These are phyloP conservation scores for Psittacula cyanocephala DNA, from an alignment of 2,113 vertebrate genomes.

Conservation along the genomic window DNA sequence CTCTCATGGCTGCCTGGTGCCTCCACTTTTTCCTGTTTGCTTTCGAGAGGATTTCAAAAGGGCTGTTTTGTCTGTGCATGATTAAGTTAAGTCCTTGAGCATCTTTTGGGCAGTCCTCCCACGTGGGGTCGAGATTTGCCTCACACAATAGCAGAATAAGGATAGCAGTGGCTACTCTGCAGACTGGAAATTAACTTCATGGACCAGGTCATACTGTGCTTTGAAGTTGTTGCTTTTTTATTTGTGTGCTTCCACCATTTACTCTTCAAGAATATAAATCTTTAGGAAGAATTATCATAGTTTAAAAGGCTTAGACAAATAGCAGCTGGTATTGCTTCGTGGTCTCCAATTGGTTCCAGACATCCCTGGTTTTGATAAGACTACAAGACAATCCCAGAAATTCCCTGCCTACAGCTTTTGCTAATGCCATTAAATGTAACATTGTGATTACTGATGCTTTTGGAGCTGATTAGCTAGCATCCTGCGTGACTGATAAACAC, in stretches of 20 bases:
- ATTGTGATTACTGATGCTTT: not conserved
- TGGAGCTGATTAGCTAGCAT: slow-evolving; percentile 38
- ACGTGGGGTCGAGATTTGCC: not conserved
- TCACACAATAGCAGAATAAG: slow-evolving; percentile 27
- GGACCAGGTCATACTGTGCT: not conserved
- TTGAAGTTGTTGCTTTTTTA: slow-evolving; percentile 43
- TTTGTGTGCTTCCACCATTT: slow-evolving; percentile 21
- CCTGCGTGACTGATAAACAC: slow-evolving; percentile 24
- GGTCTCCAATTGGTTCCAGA: slow-evolving; percentile 58
- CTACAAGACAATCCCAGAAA: slow-evolving; percentile 46
- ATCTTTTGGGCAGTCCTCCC: not conserved
- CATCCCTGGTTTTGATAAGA: slow-evolving; percentile 61
- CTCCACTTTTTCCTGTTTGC: not conserved
- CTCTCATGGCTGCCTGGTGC: not conserved
- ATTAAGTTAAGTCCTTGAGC: slow-evolving; percentile 19
- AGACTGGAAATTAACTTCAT: slow-evolving; percentile 52
- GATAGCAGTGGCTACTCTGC: not conserved
- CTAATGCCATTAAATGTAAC: slow-evolving; percentile 46
- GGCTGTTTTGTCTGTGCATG: not conserved
- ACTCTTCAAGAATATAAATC: slow-evolving; percentile 52
- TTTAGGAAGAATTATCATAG: slow-evolving; percentile 14
- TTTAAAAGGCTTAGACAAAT: slow-evolving; percentile 56
- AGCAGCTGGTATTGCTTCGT: slow-evolving; percentile 46
- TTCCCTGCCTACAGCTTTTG: slow-evolving; percentile 46
- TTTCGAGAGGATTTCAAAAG: not conserved